Conservation (phyloP, 2,113 vertebrate species). For the Nibea albiflora region DNA sequence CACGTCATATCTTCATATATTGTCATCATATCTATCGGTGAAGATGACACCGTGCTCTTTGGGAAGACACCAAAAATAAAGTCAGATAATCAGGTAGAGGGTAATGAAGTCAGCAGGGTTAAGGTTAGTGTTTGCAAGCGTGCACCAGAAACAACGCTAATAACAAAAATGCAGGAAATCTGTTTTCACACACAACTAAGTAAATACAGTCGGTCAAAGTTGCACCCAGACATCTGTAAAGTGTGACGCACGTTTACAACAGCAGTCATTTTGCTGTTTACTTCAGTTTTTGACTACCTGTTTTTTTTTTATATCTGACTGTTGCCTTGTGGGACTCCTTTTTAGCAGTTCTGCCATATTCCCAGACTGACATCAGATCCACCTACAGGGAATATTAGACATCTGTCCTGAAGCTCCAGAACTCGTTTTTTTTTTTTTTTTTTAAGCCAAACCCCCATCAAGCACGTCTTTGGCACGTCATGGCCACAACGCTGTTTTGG, state of each 20-base stretch:
- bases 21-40: background rate
- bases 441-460: too few relatives aligned
- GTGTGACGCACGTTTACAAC: background rate
- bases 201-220: conserved; percentile 11
- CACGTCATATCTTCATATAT: too few relatives aligned
- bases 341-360: conserved; percentile 6
- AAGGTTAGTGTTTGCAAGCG: background rate
- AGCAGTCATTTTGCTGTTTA: background rate
- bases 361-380: background rate
- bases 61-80: background rate
- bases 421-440: background rate
- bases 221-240: background rate
- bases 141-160: background rate
- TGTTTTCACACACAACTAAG: background rate
- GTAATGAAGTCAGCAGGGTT: conserved; percentile 1
- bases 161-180: conserved; percentile 38
- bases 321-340: background rate
- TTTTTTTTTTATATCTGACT: background rate
- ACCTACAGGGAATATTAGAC: background rate
- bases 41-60: background rate
- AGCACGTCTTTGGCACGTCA: too few relatives aligned
- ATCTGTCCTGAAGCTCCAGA: conserved; percentile 10
- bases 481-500: too few relatives aligned
- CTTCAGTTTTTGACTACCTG: background rate
- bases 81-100: conserved; percentile 12